Base-by-base conservation (phyloP, 2,113 vertebrate genomes). In the Catharus bicknelli region DNA sequence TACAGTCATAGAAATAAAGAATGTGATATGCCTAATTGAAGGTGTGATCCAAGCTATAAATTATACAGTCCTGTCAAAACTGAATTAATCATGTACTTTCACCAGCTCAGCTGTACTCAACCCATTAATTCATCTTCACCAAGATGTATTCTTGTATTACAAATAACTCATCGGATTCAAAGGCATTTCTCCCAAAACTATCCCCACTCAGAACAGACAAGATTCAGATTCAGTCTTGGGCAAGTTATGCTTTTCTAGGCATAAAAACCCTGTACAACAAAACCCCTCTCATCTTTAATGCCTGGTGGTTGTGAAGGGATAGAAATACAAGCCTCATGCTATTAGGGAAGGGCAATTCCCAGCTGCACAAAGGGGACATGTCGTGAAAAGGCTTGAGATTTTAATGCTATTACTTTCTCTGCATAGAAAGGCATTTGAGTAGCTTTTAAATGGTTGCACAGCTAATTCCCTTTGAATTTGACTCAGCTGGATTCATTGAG, bases 41-140 rank as follows among this genome's bases (percentile, higher is more conserved):
- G 83, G 92, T 89, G 77, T 89, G 94, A 95, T 90, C 62, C 74
- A 86, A 53, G 16, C 55, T 90, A 86, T 95, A 95, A 96, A 96
- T 95, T 93, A 88, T 74, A 90, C 66, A 90, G 15, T 75, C 54
- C 50, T 84, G 62, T 81, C 69, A 88, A 93, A 92, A 90, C 63
- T 84, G 61, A 92, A 95, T 91, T 94, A 92, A 94, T 95, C 89
- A 91, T 55, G 73, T 54, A 86, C 47, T 94, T 94, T 83, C 84
- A 91, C 82, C 61, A 90, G 43, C 81, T 94, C 54, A 73, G 80
- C 83, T 86, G 29, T 84, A 88, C 53, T 82, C 54, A 90, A 78
- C 58, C 92, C 74, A 89, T 90, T 87, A 96, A 93, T 90, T 80
- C 40, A 23, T 90, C 68, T 77, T 80, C 69, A 88, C 74, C 12